Base-by-base conservation (phyloP, 2,797 vertebrate species). In the Myiothlypis chrysogaster region DNA sequence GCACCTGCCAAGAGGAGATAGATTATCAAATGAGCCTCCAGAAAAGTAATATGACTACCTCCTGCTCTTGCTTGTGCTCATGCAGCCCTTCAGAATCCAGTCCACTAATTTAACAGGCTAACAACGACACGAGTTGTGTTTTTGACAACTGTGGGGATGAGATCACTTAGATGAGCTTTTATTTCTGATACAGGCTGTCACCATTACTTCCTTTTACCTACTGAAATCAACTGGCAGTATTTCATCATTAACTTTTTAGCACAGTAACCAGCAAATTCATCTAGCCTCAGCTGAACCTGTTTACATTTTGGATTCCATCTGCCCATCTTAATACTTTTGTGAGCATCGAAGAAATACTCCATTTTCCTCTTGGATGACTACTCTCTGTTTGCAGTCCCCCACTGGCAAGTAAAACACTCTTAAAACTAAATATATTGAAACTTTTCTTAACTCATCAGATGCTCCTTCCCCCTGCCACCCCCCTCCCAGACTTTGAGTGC, bases 291-390 rank as follows among this genome's bases (percentile, higher is more conserved):
- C 43, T 77, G 28, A 93, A 83, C 46, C 43, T 63, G 32, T 82
- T 97, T 94, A 87, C 61, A 34, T 90, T 92, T 76, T n/a, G 68
- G 50, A 87, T 92, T 95, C 94, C 52, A 90, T 59, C 81, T 90
- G 64, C 49, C 59, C 46, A 24, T 61, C 64, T 95, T 90, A 84
- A 87, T 60, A 80, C 43, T 69, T 47, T 53, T 63, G 56, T 25
- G 22, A 92, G 35, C 44, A 32, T 64, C 32, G 87, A 44, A 80
- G 37, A 83, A 82, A 90, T 49, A 77, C 35, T 95, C 43, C 10
- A 18, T 91, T 95, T 93, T 86, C 57, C 30, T 53, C 61, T 76
- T 84, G 46, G 56, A 73, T 81, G 55, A 89, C 19, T 64, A 37
- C n/a, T 87, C 10, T 60, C 53, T 66, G 27, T 77, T 89, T 89